These are phyloP conservation scores for Alcedo quadribrachys DNA, from an alignment of 2,797 vertebrate genomes.

Conservation along the genomic window DNA sequence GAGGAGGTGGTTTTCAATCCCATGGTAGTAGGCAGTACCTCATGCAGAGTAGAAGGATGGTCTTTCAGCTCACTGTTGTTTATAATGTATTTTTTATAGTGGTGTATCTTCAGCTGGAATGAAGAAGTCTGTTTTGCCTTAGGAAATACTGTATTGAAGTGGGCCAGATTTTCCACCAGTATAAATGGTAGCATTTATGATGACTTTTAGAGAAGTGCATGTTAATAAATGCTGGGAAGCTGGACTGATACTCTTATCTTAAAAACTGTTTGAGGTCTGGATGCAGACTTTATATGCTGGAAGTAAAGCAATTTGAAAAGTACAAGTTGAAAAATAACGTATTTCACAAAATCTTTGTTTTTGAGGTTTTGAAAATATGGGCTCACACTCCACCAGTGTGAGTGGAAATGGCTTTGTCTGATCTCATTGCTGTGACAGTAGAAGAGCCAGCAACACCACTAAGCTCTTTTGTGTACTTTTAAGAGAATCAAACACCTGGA, in stretches of 20 bases:
- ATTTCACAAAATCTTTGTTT: neutral
- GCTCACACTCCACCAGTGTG: neutral
- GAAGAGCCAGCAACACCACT: neutral
- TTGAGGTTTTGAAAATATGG: neutral
- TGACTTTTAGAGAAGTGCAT: neutral
- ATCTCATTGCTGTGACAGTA: neutral
- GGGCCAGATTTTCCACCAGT: neutral
- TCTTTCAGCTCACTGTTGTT: neutral
- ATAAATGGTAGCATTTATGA: neutral
- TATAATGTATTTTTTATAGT: neutral
- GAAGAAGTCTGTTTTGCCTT: neutral
- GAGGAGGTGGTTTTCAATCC: neutral
- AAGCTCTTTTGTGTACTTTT: neutral
- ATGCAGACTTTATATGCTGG: neutral
- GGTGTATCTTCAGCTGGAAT: neutral
- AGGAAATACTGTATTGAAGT: neutral
- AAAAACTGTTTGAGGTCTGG: neutral
- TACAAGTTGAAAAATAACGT: neutral
- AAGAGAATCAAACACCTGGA: neutral
- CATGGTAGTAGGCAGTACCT: neutral
- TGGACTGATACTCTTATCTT: neutral
- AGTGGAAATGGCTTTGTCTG: neutral
- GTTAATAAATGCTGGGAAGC: neutral
- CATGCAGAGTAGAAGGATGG: neutral
- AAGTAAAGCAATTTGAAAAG: neutral